Evolutionary conservation across 2,797 vertebrate species (phyloP).

Genomic region (Darevskia mixta): DNA sequence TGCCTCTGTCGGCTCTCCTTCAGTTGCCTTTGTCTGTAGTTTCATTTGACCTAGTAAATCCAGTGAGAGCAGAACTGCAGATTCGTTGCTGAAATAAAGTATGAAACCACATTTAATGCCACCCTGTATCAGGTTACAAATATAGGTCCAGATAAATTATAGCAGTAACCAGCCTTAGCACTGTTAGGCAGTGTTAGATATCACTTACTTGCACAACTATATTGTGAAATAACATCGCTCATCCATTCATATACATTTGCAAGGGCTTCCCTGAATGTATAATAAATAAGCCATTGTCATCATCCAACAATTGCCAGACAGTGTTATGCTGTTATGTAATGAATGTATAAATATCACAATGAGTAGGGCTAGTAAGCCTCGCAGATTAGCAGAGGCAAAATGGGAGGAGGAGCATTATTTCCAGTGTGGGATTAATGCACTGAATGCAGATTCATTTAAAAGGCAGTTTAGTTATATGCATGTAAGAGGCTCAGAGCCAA

Average conservation of each 20-base stretch:
- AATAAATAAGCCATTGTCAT: conserved; percentile 61
- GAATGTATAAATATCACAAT: conserved; percentile 65
- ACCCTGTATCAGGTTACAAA: conserved; percentile 17
- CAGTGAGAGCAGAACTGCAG: conserved; percentile 44
- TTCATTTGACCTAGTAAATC: conserved; percentile 55
- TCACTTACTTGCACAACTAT: not conserved
- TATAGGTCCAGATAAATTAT: not conserved
- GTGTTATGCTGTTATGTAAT: conserved; percentile 67
- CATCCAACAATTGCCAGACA: conserved; percentile 66
- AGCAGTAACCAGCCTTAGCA: not conserved
- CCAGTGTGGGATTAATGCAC: conserved; percentile 47
- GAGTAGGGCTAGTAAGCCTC: conserved; percentile 61
- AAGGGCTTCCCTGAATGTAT: conserved; percentile 47
- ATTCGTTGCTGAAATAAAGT: conserved; percentile 32
- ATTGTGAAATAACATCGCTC: conserved; percentile 13
- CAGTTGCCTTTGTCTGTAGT: conserved; percentile 36
- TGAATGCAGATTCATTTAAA: conserved; percentile 43
- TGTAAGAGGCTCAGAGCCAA: conserved; percentile 42
- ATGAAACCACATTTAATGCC: conserved; percentile 1
- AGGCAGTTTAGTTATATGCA: conserved; percentile 28
- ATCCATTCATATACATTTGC: conserved; percentile 23
- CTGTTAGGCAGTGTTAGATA: not conserved
- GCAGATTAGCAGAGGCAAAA: conserved; percentile 52
- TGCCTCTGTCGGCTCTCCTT: conserved; percentile 1
- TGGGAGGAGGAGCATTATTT: conserved; percentile 48